These are phyloP conservation scores for human (Homo sapiens) DNA, from an alignment of 2,113 vertebrate genomes.

Conservation along the genomic window DNA sequence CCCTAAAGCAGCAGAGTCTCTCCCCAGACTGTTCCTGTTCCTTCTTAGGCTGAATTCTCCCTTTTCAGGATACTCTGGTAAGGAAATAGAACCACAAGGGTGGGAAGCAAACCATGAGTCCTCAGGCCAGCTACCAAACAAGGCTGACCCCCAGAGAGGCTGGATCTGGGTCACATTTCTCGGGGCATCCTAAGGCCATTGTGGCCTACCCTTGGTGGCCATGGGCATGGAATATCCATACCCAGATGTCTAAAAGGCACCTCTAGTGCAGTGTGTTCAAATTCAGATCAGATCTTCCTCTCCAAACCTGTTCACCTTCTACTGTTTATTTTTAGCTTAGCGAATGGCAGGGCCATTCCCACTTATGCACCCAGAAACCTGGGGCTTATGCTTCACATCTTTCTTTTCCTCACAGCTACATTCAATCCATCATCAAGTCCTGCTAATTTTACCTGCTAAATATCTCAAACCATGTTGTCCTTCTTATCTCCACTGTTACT, in stretches of 20 bases:
- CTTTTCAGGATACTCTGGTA: constrained; percentile 7
- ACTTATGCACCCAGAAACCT: background rate
- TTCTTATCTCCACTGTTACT: background rate
- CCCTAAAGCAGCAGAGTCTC: background rate
- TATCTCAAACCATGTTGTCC: background rate
- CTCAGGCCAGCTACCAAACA: background rate
- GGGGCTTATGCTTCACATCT: background rate
- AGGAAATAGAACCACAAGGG: background rate
- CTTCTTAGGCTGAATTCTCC: background rate
- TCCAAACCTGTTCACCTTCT: background rate
- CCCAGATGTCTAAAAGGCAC: background rate
- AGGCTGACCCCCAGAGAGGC: background rate
- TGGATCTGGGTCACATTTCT: background rate
- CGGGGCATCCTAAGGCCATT: background rate
- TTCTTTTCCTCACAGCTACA: background rate
- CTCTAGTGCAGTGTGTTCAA: background rate
- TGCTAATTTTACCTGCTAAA: background rate
- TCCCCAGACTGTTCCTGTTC: background rate
- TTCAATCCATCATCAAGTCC: background rate
- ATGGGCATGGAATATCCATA: background rate
- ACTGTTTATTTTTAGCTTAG: background rate
- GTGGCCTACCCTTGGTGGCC: background rate
- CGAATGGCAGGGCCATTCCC: background rate
- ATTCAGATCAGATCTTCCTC: background rate
- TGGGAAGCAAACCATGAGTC: background rate